phyloP scores from a whole-genome alignment of 2,113 vertebrate species.

The Pampusana beccarii region DNA sequence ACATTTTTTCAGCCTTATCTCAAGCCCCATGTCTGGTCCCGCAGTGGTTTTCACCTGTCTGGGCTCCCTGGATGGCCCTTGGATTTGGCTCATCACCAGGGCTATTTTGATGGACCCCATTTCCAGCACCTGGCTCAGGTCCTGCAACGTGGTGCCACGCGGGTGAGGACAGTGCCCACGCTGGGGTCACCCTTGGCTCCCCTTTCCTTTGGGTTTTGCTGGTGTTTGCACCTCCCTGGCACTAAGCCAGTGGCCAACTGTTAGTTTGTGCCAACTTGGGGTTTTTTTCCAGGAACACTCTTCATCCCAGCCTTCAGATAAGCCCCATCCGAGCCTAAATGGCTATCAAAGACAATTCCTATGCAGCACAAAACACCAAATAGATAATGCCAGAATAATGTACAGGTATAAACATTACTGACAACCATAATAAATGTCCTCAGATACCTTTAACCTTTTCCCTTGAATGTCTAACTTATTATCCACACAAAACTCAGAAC shows the following conservation, averaged over 20 bases:
- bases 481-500: neutral
- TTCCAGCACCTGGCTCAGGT: neutral
- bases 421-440: neutral
- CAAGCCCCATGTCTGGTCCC: neutral
- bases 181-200: neutral
- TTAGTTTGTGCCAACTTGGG: neutral
- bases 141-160: too few species aligned
- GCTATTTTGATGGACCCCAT: too few species aligned
- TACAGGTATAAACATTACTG: neutral
- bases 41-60: neutral
- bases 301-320: neutral
- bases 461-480: neutral
- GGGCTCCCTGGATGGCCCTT: too few species aligned
- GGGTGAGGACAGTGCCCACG: neutral
- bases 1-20: neutral
- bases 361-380: neutral
- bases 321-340: neutral
- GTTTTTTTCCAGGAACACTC: neutral
- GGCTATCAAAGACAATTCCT: neutral
- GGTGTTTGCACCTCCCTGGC: accelerated
- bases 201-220: neutral
- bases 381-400: neutral
- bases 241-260: neutral
- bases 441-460: neutral
- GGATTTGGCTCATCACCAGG: neutral